phyloP scores from a whole-genome alignment of 1,140 invertebrate species.

The Diploscapter pachys region DNA sequence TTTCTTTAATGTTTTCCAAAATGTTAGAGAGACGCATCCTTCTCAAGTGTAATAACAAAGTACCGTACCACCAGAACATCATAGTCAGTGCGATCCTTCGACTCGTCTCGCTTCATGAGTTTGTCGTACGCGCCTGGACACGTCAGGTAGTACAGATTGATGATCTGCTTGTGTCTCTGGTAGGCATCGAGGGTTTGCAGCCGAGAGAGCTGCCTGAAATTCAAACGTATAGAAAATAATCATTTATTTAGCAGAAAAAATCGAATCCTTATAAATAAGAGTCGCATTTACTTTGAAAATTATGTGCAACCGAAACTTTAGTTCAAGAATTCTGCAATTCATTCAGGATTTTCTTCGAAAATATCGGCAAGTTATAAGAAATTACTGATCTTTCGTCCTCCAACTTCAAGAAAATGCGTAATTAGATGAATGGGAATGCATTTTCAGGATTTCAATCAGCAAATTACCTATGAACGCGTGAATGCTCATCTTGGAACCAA shows the following conservation, averaged over 20 bases:
- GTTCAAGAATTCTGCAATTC: too few species aligned
- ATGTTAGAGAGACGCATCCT: background rate
- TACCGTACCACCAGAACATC: slow-evolving; percentile 25
- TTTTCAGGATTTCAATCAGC: too few species aligned
- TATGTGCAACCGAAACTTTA: too few species aligned
- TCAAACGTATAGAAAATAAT: background rate
- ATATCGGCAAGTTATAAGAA: too few species aligned
- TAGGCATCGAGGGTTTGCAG: slow-evolving; percentile 61
- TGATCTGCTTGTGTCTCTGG: slow-evolving; percentile 76
- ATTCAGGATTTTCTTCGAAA: too few species aligned
- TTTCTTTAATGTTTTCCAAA: too few species aligned
- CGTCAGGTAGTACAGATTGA: slow-evolving; percentile 78
- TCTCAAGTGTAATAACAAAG: slow-evolving; percentile 1
- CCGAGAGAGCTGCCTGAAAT: slow-evolving; percentile 15
- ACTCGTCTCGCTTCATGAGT: slow-evolving; percentile 68
- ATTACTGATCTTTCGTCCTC: too few species aligned
- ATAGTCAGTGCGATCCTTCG: slow-evolving; percentile 36
- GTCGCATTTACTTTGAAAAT: too few species aligned
- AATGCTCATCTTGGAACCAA: slow-evolving; percentile 13
- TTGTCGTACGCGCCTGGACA: slow-evolving; percentile 68
- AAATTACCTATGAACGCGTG: slow-evolving; percentile 3
- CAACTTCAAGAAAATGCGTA: too few species aligned
- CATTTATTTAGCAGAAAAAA: background rate
- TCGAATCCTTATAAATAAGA: too few species aligned
- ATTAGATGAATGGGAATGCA: too few species aligned